These are phyloP conservation scores for Parazoanthus atlanticus DNA, from an alignment of 92 coral and sea anemone genomes.

Conservation along the genomic window DNA sequence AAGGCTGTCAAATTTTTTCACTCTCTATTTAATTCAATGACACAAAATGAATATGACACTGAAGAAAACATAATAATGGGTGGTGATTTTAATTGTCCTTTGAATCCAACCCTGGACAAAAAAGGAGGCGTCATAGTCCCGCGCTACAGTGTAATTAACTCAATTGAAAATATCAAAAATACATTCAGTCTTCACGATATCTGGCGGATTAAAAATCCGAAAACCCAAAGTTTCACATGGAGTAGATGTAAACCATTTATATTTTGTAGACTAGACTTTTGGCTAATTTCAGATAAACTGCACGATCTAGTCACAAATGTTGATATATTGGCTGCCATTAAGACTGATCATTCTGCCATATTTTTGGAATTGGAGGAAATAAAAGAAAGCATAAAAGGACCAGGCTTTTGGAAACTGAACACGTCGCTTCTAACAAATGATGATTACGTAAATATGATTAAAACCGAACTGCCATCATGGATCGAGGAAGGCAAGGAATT, in stretches of 20 bases:
- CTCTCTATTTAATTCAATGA: too few species aligned
- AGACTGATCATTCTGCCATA: constrained; percentile 3
- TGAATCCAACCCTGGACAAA: constrained; percentile 8
- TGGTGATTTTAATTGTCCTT: too few species aligned
- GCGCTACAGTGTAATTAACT: not conserved
- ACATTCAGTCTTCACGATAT: constrained; percentile 23
- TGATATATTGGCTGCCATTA: constrained; percentile 2
- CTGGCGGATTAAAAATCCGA: constrained; percentile 39
- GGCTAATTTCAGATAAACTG: constrained; percentile 20
- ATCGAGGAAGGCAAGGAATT: constrained; percentile 20
- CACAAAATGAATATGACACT: too few species aligned
- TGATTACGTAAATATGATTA: not conserved
- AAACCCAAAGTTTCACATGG: constrained; percentile 30
- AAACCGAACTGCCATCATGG: constrained; percentile 24
- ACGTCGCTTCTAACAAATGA: constrained; percentile 5
- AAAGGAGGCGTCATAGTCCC: constrained; percentile 1
- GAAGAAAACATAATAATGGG: too few species aligned
- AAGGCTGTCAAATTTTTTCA: too few species aligned
- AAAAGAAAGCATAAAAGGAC: too few species aligned
- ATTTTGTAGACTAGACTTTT: constrained; percentile 26
- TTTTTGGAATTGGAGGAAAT: not conserved
- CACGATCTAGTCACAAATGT: constrained; percentile 23
- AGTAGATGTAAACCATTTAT: constrained; percentile 20
- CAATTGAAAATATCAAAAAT: constrained; percentile 4
- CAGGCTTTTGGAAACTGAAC: not conserved